Percentiles rank a stretch among this genome's conserved stretches.
phyloP scores from a whole-genome alignment of 2,113 vertebrate species.

The Mohoua ochrocephala region DNA sequence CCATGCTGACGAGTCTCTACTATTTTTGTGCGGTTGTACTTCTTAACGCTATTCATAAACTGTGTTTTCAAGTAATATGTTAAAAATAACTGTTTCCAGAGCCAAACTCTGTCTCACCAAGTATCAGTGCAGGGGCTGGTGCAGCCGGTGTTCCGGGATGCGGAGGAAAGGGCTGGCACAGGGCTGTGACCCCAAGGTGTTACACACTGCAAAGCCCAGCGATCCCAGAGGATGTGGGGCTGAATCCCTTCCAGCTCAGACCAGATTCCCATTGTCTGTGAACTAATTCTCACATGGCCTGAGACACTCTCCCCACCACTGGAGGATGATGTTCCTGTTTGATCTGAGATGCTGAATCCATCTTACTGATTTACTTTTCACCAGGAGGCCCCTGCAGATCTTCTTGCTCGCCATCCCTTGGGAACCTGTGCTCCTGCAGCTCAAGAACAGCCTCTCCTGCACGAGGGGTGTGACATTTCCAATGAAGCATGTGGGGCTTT shows the following conservation, averaged over 20 bases:
- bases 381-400: accelerated
- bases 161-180: accelerated
- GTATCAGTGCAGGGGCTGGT: accelerated
- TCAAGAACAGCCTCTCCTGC: neutral
- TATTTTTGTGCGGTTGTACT: neutral
- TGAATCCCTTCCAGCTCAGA: neutral
- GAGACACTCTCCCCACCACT: accelerated
- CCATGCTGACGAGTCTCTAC: neutral
- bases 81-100: neutral
- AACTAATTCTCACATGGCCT: accelerated
- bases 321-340: neutral
- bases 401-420: neutral
- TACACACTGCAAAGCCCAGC: accelerated
- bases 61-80: neutral
- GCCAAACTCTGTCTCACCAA: neutral
- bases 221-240: accelerated
- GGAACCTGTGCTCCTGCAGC: neutral
- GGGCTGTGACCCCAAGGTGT: too few species aligned
- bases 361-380: neutral
- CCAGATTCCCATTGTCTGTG: accelerated
- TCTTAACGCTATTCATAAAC: neutral
- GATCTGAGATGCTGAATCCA: neutral
- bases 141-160: neutral
- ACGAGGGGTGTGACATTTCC: neutral
- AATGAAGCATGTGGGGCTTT: neutral